Base-by-base conservation (phyloP, 1,140 invertebrate species). In the Ridgeia piscesae region DNA sequence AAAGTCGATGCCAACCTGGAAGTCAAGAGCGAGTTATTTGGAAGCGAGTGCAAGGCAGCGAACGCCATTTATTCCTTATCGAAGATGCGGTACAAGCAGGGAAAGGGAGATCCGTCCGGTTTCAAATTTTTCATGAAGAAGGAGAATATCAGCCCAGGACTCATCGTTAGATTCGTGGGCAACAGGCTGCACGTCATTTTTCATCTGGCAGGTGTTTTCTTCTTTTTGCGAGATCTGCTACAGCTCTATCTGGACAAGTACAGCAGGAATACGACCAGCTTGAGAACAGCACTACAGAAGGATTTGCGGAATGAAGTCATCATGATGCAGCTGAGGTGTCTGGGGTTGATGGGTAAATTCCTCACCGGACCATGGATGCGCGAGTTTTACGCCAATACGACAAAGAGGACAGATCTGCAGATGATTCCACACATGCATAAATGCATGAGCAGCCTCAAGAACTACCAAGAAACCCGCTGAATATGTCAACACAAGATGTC, bases 41-140 rank as follows among this genome's bases (percentile, higher is more conserved):
- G 92, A 33, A 77, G 35, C 31, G 89, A 91, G 4, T 92, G 88
- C 50, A 58, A 21, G 33, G 88, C 89, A 33, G 92, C 89, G 2
- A 92, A 92, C 48, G 88, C 91, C n/a, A 89, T 92, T 8, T 48
- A 31, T 48, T 31, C 34, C 77, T 58, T 92, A 21, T 42, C 34
- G 0, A 92, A 92, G 42, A 89, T 92, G 88, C 34, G 89, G 33
- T 92, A 90, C 89, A 92, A 92, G 89, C 35, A 92, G 35, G 92
- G 92, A 17, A 90, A 34, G 31, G 92, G 92, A 89, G 92, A 92
- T 89, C 92, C 92, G 35, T 33, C 34, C 34, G 92, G 89, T 4
- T 92, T 92, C 92, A 92, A 92, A 58, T n/a, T 17, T 17, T 92
- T 92, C 35, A 90, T 92, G 34, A 91, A 92, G 34, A 6, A 33